phyloP scores from a whole-genome alignment of 2,797 vertebrate genomes.

The Phataginus tetradactyla region DNA sequence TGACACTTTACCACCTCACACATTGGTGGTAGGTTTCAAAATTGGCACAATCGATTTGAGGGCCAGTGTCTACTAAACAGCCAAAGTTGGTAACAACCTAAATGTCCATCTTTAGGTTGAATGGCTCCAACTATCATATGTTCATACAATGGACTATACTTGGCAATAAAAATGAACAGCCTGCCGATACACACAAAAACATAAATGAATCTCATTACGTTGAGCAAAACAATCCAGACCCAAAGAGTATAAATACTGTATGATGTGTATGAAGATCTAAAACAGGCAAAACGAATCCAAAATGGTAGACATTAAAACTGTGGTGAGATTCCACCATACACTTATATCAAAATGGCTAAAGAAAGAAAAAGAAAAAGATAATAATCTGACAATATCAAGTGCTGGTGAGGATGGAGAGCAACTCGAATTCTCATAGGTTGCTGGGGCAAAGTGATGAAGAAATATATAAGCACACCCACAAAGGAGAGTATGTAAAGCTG shows the following conservation, averaged over 20 bases:
- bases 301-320: not conserved
- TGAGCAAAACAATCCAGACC: not conserved
- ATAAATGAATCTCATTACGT: not conserved
- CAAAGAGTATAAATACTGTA: not conserved
- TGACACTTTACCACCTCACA: not conserved
- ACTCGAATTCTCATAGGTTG: not conserved
- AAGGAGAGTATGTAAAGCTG: not conserved
- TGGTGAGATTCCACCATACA: not conserved
- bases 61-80: not conserved
- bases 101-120: not conserved
- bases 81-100: not conserved
- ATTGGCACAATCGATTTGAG: not conserved
- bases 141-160: not conserved
- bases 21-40: not conserved
- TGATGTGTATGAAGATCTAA: not conserved
- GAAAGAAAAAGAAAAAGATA: not conserved
- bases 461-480: not conserved
- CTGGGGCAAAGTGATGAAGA: not conserved
- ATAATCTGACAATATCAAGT: not conserved
- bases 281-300: not conserved
- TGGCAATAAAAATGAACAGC: conserved; percentile 3
- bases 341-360: not conserved
- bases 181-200: not conserved
- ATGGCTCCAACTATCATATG: not conserved
- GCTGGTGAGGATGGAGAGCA: not conserved